Conservation (phyloP, 2,797 vertebrate genomes). For the Lepus oiostolus region DNA sequence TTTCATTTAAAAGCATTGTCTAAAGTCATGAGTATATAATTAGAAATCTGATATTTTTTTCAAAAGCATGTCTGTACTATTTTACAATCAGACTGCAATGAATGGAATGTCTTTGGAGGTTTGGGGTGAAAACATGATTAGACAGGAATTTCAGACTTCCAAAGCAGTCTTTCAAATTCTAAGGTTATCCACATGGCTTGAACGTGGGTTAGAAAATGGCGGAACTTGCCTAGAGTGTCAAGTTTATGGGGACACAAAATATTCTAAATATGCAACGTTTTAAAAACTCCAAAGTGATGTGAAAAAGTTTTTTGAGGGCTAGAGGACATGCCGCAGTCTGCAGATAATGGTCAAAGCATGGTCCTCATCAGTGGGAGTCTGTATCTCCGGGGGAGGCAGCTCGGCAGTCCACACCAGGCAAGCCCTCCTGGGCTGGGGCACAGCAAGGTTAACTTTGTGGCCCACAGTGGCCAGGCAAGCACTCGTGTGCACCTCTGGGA, state of each 20-base stretch:
- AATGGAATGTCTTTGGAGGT: background rate
- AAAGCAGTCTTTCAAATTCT: background rate
- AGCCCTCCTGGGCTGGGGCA: background rate
- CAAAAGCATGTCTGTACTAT: background rate
- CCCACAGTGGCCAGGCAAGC: no score
- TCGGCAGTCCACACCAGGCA: no score
- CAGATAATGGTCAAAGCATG: background rate
- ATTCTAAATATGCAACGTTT: background rate
- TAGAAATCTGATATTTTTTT: background rate
- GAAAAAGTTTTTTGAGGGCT: no score
- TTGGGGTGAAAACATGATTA: background rate
- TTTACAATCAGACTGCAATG: background rate
- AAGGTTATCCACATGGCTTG: background rate
- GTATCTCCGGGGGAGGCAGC: background rate
- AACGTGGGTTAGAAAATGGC: background rate
- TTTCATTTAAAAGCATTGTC: background rate
- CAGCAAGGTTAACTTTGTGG: background rate
- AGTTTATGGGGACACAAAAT: background rate
- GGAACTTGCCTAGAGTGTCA: background rate
- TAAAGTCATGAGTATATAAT: constrained; percentile 15
- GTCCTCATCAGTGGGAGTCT: background rate
- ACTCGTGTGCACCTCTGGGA: fast-evolving
- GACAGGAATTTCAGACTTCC: constrained; percentile 11
- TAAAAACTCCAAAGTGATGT: background rate
- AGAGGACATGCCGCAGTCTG: no score